Base-by-base conservation (phyloP, 2,113 vertebrate species). In the Seriola dumerili region DNA sequence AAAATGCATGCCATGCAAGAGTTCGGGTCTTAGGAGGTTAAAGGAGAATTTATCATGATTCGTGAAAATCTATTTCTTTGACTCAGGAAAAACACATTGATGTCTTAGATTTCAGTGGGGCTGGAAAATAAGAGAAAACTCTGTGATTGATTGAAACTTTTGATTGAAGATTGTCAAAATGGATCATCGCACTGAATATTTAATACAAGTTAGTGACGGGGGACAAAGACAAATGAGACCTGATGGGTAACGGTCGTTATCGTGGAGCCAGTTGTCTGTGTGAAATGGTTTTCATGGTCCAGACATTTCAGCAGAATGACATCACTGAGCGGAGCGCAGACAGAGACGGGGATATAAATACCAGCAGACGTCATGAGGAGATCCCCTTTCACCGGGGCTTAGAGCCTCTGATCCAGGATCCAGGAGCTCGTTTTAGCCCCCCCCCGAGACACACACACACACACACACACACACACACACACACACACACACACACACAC, bases 331-430 rank as follows among this genome's bases (percentile, higher is more conserved):
- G 48, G 50, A 66, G 44, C 32, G 0, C 42, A 87, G 71, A 76
- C 75, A 19, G 54, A 76, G 69, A 59, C 48, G 3, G 58, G 23
- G 5, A 34, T 85, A 84, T 76, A 78, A 84, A 91, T 86, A 90
- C 23, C 62, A 71, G 61, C 61, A 78, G 73, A 85, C 63, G 62
- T 88, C 84, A 92, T 36, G 21, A 36, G 36, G 68, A 76, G 88
- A 89, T 94, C 90, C 58, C 81, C 78, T 91, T 93, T 89, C 89
- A 82, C 82, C 42, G 50, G 23, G 63, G 57, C 83, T 82, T 80
- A 81, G 78, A 17, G 67, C 64, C 75, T 72, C 48, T 78, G 71
- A 84, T 76, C 76, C 85, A 70, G 75, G 61, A 80, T 85, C 72
- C 63, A 38, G 2, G 10, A 34, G 80, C 73, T 88, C 89, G 85